Evolutionary conservation across 2,888 invertebrate genomes (phyloP), one percentile per base, ranked within the genome.

Genomic region (Lithophane ornitopus): DNA sequence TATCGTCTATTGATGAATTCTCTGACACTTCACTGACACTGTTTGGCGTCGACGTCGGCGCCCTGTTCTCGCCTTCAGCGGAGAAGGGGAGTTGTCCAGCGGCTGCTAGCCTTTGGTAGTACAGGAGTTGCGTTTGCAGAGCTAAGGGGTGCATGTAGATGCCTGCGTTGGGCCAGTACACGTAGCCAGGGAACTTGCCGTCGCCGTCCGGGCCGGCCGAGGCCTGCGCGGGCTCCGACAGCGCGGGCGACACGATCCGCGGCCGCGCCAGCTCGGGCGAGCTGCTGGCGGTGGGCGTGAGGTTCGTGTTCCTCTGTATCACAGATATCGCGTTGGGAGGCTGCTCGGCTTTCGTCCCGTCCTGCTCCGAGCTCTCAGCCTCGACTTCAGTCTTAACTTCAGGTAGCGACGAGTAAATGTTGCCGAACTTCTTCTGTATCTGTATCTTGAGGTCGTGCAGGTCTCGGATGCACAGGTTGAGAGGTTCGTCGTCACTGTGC

Each of bases 381-480:
- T 96, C 97, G 0, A 96, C 92, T 90, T 97, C 97, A 74, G 97
- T 97, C 93, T 97, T 97, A 11, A 97, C 96, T 83, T 97, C 97
- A 0, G 95, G 94, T 79, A 94, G 87, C 16, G 95, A 95, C n/a
- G 97, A 96, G 90, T 97, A 97, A 65, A 97, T 97, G 89, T 97
- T 97, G 0, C 97, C 97, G 80, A 97, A 97, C 83, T 97, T 97
- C 87, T 97, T 96, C 70, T 97, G 94, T 54, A 98, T 95, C 84
- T 97, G 97, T 84, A 98, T 97, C 89, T 98, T 98, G 41, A 98
- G 92, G 81, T 97, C 97, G 88, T 97, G 97, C 68, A 98, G 96
- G 90, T 98, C 98, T 70, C 98, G 96, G 76, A 98, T 97, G 91
- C 98, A 99, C 8, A 99, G 97, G 94, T 99, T 99, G 9, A 99